Evolutionary conservation across 2,113 vertebrate species (phyloP).

Genomic region (Turnix velox): DNA sequence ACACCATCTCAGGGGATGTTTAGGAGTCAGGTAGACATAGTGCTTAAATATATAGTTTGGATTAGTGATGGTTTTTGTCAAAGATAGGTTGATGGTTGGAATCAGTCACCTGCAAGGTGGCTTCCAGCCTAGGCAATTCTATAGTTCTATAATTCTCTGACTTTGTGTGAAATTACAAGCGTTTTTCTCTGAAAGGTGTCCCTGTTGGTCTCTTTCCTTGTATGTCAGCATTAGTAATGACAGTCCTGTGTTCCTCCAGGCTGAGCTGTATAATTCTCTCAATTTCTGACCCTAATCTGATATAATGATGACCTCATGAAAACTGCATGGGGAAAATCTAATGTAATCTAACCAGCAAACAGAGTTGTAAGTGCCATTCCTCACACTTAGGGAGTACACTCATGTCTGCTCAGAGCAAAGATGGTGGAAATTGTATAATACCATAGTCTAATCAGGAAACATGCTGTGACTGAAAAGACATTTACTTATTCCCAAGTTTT

Average conservation of each 20-base stretch:
- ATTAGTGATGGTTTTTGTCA: too few relatives aligned
- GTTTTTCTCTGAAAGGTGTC: not conserved
- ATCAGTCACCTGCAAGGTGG: too few relatives aligned
- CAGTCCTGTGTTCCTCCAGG: not conserved
- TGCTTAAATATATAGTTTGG: too few relatives aligned
- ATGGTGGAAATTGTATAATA: not conserved
- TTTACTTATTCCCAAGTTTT: not conserved
- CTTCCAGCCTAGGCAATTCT: too few relatives aligned
- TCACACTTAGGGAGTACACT: not conserved
- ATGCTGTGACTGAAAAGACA: not conserved
- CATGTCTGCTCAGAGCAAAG: not conserved
- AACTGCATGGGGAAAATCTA: not conserved
- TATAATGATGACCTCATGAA: not conserved
- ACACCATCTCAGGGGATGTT: too few relatives aligned
- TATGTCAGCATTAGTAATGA: not conserved
- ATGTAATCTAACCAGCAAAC: not conserved
- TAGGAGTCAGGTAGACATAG: too few relatives aligned
- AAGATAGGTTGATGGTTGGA: too few relatives aligned
- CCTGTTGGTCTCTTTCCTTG: accelerated
- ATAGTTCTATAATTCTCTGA: too few relatives aligned
- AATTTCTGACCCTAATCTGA: not conserved
- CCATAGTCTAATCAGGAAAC: not conserved
- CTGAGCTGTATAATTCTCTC: not conserved
- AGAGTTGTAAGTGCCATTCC: accelerated
- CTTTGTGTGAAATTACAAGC: accelerated